These are phyloP conservation scores for Orbicella faveolata DNA, from an alignment of 64 coral and sea anemone genomes.

Conservation along the genomic window DNA sequence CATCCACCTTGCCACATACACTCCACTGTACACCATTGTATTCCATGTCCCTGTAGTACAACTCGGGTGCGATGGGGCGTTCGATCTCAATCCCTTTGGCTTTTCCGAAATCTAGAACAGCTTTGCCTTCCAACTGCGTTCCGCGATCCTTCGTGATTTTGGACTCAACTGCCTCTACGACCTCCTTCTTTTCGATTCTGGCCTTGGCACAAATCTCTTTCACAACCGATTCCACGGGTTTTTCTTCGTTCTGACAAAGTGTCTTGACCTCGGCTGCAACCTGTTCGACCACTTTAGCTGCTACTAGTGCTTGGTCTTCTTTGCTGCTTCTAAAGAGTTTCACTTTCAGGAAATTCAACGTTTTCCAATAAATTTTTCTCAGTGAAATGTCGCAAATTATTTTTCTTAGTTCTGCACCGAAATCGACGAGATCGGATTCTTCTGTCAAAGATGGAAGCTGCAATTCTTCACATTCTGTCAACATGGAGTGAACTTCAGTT, in stretches of 20 bases:
- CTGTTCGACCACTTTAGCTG: constrained; percentile 33
- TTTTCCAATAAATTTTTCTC: background rate
- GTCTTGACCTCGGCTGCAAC: constrained; percentile 24
- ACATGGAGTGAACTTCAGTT: constrained; percentile 49
- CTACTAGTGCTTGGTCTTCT: constrained; percentile 61
- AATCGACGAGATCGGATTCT: constrained; percentile 12
- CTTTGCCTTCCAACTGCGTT: constrained; percentile 69
- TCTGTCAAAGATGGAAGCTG: constrained; percentile 11
- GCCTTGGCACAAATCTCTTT: constrained; percentile 78
- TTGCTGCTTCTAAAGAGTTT: constrained; percentile 41
- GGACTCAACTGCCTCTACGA: constrained; percentile 71
- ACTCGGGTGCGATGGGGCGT: constrained; percentile 23
- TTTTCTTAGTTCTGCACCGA: constrained; percentile 18
- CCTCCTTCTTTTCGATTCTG: constrained; percentile 57
- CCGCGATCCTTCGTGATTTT: constrained; percentile 84
- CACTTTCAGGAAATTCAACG: constrained; percentile 26
- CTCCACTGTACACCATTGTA: constrained; percentile 69
- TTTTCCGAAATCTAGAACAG: constrained; percentile 65
- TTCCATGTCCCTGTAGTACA: constrained; percentile 59
- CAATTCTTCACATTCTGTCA: constrained; percentile 29
- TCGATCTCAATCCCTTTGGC: constrained; percentile 61
- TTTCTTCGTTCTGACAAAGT: constrained; percentile 79
- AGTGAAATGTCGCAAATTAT: constrained; percentile 9
- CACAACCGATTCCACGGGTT: constrained; percentile 63
- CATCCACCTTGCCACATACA: constrained; percentile 85